phyloP scores from a whole-genome alignment of 2,797 vertebrate species.

The Sebastolobus alascanus region DNA sequence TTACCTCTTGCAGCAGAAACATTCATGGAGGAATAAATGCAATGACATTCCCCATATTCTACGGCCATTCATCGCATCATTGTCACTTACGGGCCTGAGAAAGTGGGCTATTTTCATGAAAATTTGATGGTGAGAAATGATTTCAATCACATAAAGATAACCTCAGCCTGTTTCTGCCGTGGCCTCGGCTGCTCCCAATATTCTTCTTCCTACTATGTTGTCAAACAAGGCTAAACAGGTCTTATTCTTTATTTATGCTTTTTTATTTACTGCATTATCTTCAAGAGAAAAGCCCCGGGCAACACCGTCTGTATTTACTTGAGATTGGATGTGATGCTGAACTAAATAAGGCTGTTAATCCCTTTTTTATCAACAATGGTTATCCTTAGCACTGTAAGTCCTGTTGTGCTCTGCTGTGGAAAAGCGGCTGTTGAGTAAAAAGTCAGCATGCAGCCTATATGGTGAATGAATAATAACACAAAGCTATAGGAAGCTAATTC shows the following conservation, averaged over 20 bases:
- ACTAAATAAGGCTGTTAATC: conserved; percentile 59
- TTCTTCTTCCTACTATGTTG: conserved; percentile 29
- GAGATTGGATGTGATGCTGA: conserved; percentile 30
- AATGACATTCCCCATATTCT: conserved; percentile 54
- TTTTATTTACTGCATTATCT: conserved; percentile 21
- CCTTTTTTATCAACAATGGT: conserved; percentile 37
- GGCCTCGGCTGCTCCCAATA: conserved; percentile 53
- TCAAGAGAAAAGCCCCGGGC: conserved; percentile 31
- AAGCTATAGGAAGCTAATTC: conserved; percentile 41
- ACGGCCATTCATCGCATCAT: conserved; percentile 38
- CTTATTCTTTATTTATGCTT: conserved; percentile 44
- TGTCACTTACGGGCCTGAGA: conserved; percentile 53
- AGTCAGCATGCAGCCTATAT: conserved; percentile 17
- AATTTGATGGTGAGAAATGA: conserved; percentile 57
- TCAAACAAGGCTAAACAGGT: conserved; percentile 55
- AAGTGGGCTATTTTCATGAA: conserved; percentile 59
- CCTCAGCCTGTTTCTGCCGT: conserved; percentile 40
- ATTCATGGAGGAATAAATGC: conserved; percentile 47
- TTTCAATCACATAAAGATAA: conserved; percentile 65
- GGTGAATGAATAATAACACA: conserved; percentile 47
- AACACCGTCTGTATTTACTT: conserved; percentile 49
- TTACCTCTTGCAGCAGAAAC: conserved; percentile 52
- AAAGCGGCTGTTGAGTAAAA: conserved; percentile 39
- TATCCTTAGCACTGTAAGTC: conserved; percentile 32
- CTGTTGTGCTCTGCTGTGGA: conserved; percentile 39